These are phyloP conservation scores for Glaucidium brasilianum DNA, from an alignment of 2,113 vertebrate species.

Conservation along the genomic window DNA sequence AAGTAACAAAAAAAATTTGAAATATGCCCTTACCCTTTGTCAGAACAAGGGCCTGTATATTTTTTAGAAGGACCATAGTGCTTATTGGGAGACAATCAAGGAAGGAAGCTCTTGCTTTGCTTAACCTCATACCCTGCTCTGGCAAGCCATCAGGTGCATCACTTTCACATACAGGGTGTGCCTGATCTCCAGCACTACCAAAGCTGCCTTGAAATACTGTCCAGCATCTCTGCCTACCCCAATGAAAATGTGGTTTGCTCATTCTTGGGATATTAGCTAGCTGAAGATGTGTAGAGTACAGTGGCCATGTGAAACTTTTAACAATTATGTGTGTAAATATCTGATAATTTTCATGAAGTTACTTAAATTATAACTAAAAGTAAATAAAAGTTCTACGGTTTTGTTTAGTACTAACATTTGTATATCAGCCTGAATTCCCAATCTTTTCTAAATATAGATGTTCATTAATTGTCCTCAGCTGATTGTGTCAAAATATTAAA, in stretches of 20 bases:
- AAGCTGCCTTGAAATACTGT: background rate
- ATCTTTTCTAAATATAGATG: background rate
- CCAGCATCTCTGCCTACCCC: background rate
- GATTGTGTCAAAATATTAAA: background rate
- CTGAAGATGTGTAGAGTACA: background rate
- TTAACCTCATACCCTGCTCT: accelerated
- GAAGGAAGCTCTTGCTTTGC: background rate
- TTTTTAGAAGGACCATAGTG: background rate
- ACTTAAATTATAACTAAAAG: background rate
- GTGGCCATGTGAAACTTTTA: background rate
- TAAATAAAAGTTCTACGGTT: background rate
- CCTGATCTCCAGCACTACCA: background rate
- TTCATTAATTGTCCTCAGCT: background rate
- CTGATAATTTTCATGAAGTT: background rate
- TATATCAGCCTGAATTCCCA: background rate
- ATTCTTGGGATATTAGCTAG: background rate
- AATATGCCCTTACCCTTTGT: background rate
- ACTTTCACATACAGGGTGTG: accelerated
- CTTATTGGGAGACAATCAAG: background rate
- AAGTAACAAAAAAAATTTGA: background rate
- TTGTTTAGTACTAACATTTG: background rate
- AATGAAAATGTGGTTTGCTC: background rate
- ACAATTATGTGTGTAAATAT: background rate
- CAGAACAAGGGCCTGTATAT: background rate
- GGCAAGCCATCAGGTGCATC: accelerated